Evolutionary conservation across 1,140 invertebrate species (phyloP).

Genomic region (Fopius arisanus): DNA sequence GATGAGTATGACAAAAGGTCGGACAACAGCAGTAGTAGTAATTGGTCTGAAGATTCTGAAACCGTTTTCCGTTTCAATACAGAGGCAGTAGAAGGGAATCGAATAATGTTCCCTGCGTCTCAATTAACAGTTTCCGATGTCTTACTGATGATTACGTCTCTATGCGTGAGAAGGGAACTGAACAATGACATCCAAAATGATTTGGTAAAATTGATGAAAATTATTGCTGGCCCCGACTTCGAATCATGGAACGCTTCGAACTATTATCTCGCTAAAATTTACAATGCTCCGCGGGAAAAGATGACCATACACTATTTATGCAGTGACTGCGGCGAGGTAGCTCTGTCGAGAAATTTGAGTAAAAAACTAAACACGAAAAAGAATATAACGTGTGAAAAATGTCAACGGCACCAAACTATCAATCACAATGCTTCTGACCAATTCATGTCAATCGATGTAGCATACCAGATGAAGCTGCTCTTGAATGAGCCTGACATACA

Average conservation of each 20-base stretch:
- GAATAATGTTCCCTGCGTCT: conserved; percentile 23
- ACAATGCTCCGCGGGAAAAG: conserved; percentile 25
- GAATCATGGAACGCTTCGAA: conserved; percentile 26
- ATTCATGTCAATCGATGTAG: conserved; percentile 31
- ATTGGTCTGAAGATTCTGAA: no score
- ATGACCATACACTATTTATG: conserved; percentile 23
- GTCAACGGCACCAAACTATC: conserved; percentile 8
- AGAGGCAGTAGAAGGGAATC: not conserved
- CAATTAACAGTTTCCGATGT: conserved; percentile 10
- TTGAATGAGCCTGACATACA: conserved; percentile 6
- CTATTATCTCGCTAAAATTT: conserved; percentile 26
- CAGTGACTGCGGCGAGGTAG: not conserved
- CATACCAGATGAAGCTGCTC: conserved; percentile 24
- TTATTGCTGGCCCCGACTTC: conserved; percentile 19
- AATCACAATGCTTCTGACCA: not conserved
- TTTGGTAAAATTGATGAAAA: conserved; percentile 18
- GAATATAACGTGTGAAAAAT: not conserved
- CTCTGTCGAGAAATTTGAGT: not conserved
- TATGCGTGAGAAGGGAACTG: not conserved
- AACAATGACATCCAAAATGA: conserved; percentile 16
- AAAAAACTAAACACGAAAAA: not conserved
- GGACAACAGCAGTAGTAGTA: no score
- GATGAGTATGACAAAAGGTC: no score
- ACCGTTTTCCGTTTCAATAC: no score
- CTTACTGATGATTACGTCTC: conserved; percentile 12